A percentile compares a stretch with the other conserved stretches of the same genome.
These are phyloP conservation scores for Tachycineta bicolor DNA, from an alignment of 2,113 vertebrate species.

Conservation along the genomic window DNA sequence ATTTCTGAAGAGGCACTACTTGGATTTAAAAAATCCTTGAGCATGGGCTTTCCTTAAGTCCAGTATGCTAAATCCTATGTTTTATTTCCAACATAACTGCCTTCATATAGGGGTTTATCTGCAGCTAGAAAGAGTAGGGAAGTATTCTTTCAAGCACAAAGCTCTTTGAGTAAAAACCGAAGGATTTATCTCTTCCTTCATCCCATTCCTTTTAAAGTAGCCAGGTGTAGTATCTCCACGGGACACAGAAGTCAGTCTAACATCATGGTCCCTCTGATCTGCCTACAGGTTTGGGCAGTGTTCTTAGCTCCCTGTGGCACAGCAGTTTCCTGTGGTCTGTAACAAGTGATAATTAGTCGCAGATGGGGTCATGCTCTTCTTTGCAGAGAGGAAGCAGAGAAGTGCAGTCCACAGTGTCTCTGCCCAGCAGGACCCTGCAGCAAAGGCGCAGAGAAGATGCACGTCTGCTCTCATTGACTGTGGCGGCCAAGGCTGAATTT, in stretches of 20 bases:
- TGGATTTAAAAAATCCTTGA: background rate
- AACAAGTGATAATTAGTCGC: constrained; percentile 39
- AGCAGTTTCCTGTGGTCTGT: background rate
- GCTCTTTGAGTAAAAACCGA: background rate
- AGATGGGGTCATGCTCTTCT: constrained; percentile 16
- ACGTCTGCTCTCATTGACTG: background rate
- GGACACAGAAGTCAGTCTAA: background rate
- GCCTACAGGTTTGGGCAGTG: background rate
- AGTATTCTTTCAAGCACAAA: background rate
- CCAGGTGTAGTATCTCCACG: background rate
- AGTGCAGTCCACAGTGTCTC: background rate
- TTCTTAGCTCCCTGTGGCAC: background rate
- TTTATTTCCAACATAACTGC: background rate
- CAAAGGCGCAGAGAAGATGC: background rate
- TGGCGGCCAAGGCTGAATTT: constrained; percentile 8
- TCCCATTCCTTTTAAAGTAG: background rate
- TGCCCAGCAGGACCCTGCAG: constrained; percentile 7
- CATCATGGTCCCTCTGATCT: background rate
- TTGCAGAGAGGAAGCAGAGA: background rate
- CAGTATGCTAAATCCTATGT: background rate
- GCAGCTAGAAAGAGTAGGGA: background rate
- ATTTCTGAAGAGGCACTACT: background rate
- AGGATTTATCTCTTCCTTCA: background rate
- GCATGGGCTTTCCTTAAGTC: background rate
- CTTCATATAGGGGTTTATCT: background rate